phyloP scores from a whole-genome alignment of 1,140 invertebrate species.

The Triops cancriformis region DNA sequence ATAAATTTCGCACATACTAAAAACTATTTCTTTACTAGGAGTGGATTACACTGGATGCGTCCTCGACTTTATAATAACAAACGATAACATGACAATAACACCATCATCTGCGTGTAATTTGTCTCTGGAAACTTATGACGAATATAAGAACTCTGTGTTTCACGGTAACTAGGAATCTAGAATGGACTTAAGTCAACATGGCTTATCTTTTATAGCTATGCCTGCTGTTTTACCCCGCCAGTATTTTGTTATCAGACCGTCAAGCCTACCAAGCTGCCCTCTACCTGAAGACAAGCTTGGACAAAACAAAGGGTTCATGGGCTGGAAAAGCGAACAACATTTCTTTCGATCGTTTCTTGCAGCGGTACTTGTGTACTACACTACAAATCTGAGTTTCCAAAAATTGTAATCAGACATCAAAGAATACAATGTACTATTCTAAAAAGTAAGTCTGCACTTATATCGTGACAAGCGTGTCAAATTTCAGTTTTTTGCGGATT shows the following conservation, averaged over 20 bases:
- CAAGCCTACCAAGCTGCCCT: neutral
- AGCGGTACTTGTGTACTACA: neutral
- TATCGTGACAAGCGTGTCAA: no score
- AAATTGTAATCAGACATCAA: no score
- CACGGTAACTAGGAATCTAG: neutral
- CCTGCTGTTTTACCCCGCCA: neutral
- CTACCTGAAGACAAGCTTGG: neutral
- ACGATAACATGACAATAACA: neutral
- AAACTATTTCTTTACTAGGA: neutral
- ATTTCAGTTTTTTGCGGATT: no score
- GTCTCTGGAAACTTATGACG: neutral
- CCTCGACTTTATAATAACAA: neutral
- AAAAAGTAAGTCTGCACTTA: no score
- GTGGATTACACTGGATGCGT: constrained; percentile 25
- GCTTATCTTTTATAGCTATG: neutral
- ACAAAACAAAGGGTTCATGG: neutral
- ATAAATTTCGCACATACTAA: neutral
- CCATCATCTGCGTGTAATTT: neutral
- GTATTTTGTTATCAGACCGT: neutral
- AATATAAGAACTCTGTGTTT: neutral
- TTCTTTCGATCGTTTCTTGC: neutral
- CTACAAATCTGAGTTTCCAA: no score
- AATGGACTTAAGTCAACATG: neutral
- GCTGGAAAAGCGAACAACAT: neutral
- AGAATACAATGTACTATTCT: no score